Evolutionary conservation across 1,140 invertebrate genomes (phyloP), one percentile per base, ranked within the genome.

Genomic region (Nasonia longicornis): DNA sequence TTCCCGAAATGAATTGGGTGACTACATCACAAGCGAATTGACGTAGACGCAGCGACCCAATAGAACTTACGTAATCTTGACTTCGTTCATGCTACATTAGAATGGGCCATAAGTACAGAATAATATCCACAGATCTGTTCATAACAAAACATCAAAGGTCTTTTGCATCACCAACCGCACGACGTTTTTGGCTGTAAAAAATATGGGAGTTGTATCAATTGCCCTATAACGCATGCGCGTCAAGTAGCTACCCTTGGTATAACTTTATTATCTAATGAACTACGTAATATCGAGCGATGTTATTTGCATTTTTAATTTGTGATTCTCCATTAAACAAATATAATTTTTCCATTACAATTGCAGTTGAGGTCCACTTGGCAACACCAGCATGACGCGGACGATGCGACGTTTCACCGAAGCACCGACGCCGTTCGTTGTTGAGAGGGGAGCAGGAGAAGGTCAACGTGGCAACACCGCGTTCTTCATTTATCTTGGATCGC

Each of bases 401-500:
- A 22, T 45, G 71, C 71, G 63, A 45, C 67, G 72, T 81, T 81
- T 64, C 58, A 29, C 14, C 26, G 26, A 35, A 20, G 31, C 31
- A 52, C 66, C 69, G 16, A 64, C 31, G n/a, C 69, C 52, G 66
- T n/a, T 63, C 3, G 26, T 42, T 42, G 72, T 45, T 31, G 73
- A n/a, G 29, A 22, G 73, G 31, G 45, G n/a, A 16, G 11, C 20
- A 73, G 58, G 67, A 77, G 64, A 52, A 67, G 31, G 48, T 29
- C 48, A 66, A 74, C 80, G 70, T 74, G 80, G 80, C 80, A 82
- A 82, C 80, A 74, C 58, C 29, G 80, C 76, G 7, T n/a, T 77
- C 70, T 82, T 82, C 70, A 82, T 76, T 78, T 78, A 71, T 77
- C 70, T 78, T 73, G 76, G 58, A 45, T 82, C 70, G 70, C 76